Percentiles rank a stretch among this genome's conserved stretches.
Evolutionary conservation across 2,888 invertebrate genomes (phyloP).

Genomic region (Leistus spinibarbis): DNA sequence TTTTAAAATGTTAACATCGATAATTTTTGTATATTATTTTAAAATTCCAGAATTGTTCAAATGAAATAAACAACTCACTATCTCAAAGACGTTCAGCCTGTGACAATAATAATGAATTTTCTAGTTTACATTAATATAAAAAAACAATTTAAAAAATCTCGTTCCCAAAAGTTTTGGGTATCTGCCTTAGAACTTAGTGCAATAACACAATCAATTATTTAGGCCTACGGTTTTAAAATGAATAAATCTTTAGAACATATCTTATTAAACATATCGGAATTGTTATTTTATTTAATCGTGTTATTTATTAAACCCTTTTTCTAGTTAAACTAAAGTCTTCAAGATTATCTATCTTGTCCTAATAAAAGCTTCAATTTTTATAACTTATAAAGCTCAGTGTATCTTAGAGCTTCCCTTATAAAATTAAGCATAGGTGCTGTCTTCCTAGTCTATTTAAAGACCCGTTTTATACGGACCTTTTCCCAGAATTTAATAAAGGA

Average conservation of each 20-base stretch:
- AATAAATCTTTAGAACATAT: constrained; percentile 24
- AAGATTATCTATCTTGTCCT: not conserved
- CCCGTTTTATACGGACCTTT: not conserved
- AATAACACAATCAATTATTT: constrained; percentile 33
- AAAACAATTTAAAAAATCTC: constrained; percentile 11
- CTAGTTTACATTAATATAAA: constrained; percentile 19
- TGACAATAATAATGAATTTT: constrained; percentile 35
- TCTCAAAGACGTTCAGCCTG: constrained; percentile 24
- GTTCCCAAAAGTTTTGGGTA: constrained; percentile 10
- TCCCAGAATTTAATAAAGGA: not conserved
- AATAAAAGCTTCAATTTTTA: not conserved
- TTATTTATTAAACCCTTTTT: not conserved
- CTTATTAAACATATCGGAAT: constrained; percentile 19
- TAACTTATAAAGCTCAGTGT: not conserved
- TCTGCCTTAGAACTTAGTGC: constrained; percentile 33
- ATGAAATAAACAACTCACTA: constrained; percentile 25
- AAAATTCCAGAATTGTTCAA: constrained; percentile 32
- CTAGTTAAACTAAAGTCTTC: not conserved
- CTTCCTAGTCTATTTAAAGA: constrained; percentile 19
- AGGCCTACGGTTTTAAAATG: not conserved
- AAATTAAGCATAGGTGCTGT: constrained; percentile 17
- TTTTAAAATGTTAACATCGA: not conserved
- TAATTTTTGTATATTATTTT: not conserved
- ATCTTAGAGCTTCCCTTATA: not conserved
- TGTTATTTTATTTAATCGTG: not conserved